Conservation (phyloP, 2,888 invertebrate genomes). For the Bedellia somnulentella region DNA sequence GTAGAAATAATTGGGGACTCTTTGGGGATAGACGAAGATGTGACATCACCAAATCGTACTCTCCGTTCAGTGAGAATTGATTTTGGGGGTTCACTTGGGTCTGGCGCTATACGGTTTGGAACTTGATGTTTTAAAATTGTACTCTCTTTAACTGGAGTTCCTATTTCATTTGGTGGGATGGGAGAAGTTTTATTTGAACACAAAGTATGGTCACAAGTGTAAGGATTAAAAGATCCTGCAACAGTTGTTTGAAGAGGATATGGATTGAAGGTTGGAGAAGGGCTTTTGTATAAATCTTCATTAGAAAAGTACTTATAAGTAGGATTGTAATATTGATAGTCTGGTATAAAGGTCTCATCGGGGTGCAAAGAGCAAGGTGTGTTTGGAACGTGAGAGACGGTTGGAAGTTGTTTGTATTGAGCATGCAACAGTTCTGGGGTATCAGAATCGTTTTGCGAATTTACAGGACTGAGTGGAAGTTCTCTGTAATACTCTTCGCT, state of each 20-base stretch:
- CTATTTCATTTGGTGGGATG: constrained; percentile 21
- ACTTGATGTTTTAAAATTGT: constrained; percentile 36
- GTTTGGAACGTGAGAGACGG: constrained; percentile 48
- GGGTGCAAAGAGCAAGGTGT: constrained; percentile 50
- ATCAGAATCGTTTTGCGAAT: constrained; percentile 30
- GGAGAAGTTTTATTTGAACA: constrained; percentile 23
- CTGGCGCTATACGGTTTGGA: constrained; percentile 25
- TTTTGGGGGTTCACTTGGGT: constrained; percentile 28
- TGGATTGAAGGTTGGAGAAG: constrained; percentile 47
- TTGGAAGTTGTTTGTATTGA: constrained; percentile 42
- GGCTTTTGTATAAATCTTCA: constrained; percentile 16
- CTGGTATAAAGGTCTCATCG: constrained; percentile 28
- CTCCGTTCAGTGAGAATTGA: constrained; percentile 50
- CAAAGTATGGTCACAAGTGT: constrained; percentile 37
- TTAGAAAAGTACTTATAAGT: neutral
- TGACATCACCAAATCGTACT: constrained; percentile 52
- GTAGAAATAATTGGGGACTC: constrained; percentile 23
- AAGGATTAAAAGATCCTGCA: constrained; percentile 49
- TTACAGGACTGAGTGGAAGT: constrained; percentile 30
- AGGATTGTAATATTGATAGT: constrained; percentile 10
- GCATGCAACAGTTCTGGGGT: constrained; percentile 45
- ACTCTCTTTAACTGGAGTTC: constrained; percentile 25
- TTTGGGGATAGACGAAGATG: constrained; percentile 37
- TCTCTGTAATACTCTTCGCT: constrained; percentile 30
- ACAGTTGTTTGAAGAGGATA: constrained; percentile 51